Base-by-base conservation (phyloP, 1,140 invertebrate species). In the Zaprionus camerounensis region DNA sequence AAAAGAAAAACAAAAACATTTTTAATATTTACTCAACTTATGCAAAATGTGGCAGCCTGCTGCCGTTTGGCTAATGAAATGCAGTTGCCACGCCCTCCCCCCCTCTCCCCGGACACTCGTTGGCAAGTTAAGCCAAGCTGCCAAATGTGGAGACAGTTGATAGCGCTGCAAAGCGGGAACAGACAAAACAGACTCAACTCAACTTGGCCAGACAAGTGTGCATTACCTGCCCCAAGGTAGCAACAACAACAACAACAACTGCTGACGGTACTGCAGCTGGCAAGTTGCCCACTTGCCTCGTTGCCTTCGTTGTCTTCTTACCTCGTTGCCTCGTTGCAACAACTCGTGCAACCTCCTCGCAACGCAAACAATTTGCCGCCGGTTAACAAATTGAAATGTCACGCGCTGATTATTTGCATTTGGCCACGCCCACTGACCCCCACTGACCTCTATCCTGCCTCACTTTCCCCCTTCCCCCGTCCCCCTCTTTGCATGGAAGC, bases 21-120 rank as follows among this genome's bases (percentile, higher is more conserved):
- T 86, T 88, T 88, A 77, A 88, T 88, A 88, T 88, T 88, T 84
- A 90, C 85, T 61, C 88, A 87, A 88, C 84, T 88, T 88, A 84
- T 88, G 84, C 81, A 59, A 70, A 86, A 87, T 81, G 84, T 76
- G 84, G 71, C 84, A 83, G 83, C 56, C 59, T 69, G 70, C 49
- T 63, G 67, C 75, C 77, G 62, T 53, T 71, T 77, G 81, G 81
- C 84, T 87, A 87, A 87, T 87, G 84, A 87, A 87, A 87, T 87
- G 84, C 84, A 81, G 80, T 76, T 64, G 20, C 28, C 56, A 24
- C 41, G 7, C 38, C 31, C 20, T 2, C 20, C 20, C 20, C 20
- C 20, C 20, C 1, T 20, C 20, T 20, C 1, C 20, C 20, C 1
- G 20, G 20, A 20, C 20, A 26, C 22, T 6, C 13, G 63, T 71